A percentile compares a stretch with the other conserved stretches of the same genome.
These are phyloP conservation scores for Tribolium castaneum DNA, from an alignment of 1,140 invertebrate species.

Conservation along the genomic window DNA sequence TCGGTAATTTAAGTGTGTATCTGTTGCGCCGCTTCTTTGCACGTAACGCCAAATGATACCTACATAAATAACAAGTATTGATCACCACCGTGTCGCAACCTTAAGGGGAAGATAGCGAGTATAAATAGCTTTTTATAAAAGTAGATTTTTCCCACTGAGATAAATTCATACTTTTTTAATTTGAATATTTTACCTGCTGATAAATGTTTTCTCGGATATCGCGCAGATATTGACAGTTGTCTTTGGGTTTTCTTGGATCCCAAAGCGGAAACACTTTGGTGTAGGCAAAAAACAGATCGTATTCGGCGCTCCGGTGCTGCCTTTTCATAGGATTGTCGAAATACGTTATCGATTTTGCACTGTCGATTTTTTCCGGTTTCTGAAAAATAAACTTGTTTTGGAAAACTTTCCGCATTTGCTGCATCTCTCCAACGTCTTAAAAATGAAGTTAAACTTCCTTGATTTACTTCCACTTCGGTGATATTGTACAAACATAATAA, in stretches of 20 bases:
- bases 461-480: conserved; percentile 3
- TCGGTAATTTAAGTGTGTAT: conserved; percentile 26
- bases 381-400: conserved; percentile 37
- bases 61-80: conserved; percentile 26
- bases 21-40: conserved; percentile 20
- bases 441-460: conserved; percentile 2
- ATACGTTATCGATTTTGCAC: conserved; percentile 50
- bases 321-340: conserved; percentile 51
- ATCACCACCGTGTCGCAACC: conserved; percentile 3
- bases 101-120: background rate
- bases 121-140: conserved; percentile 2
- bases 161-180: background rate
- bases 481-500: conserved; percentile 22
- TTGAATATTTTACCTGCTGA: conserved; percentile 55
- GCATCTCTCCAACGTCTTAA: background rate
- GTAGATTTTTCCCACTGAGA: background rate
- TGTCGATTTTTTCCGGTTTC: conserved; percentile 38
- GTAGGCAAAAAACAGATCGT: conserved; percentile 58
- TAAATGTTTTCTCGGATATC: conserved; percentile 58
- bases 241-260: conserved; percentile 56
- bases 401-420: background rate
- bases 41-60: conserved; percentile 14
- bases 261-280: conserved; percentile 58
- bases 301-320: conserved; percentile 44
- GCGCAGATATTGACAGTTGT: conserved; percentile 55